A percentile compares a stretch with the other conserved stretches of the same genome.
Evolutionary conservation across 1,140 invertebrate species (phyloP).

Genomic region (Lethrus apterus): DNA sequence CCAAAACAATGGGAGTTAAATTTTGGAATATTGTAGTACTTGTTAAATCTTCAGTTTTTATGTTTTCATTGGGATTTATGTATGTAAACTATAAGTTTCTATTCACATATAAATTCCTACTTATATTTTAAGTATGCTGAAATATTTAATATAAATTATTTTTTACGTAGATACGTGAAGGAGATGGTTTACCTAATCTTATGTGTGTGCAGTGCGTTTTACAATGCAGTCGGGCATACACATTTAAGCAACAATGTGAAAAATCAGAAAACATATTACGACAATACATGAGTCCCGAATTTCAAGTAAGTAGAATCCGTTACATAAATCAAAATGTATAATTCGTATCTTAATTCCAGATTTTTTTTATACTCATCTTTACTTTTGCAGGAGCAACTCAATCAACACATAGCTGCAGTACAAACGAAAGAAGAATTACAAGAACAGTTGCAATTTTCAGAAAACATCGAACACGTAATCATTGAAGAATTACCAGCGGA

Average conservation of each 20-base stretch:
- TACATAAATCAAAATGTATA: too few species aligned
- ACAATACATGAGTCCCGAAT: slow-evolving; percentile 37
- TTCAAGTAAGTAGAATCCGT: slow-evolving; percentile 34
- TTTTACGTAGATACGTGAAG: slow-evolving; percentile 38
- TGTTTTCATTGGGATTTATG: too few species aligned
- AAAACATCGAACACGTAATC: slow-evolving; percentile 26
- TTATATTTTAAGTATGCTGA: not conserved
- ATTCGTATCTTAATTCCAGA: slow-evolving; percentile 5
- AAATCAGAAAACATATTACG: slow-evolving; percentile 41
- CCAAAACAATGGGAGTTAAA: too few species aligned
- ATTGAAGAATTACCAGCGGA: slow-evolving; percentile 28
- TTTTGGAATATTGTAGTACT: too few species aligned
- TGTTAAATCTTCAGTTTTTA: too few species aligned
- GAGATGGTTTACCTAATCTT: slow-evolving; percentile 43
- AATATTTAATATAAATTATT: not conserved
- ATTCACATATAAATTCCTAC: too few species aligned
- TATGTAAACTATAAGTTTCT: too few species aligned
- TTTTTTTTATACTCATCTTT: slow-evolving; percentile 1
- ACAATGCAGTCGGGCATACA: slow-evolving; percentile 44
- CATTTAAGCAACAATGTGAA: slow-evolving; percentile 46
- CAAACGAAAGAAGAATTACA: slow-evolving; percentile 28
- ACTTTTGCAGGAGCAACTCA: slow-evolving; percentile 25
- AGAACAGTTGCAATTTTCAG: slow-evolving; percentile 29
- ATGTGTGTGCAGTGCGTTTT: slow-evolving; percentile 45
- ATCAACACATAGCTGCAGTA: slow-evolving; percentile 22